Percentiles rank a stretch among this genome's conserved stretches.
Conservation (phyloP, 1,140 invertebrate species). For the Platyscapa corneri region DNA sequence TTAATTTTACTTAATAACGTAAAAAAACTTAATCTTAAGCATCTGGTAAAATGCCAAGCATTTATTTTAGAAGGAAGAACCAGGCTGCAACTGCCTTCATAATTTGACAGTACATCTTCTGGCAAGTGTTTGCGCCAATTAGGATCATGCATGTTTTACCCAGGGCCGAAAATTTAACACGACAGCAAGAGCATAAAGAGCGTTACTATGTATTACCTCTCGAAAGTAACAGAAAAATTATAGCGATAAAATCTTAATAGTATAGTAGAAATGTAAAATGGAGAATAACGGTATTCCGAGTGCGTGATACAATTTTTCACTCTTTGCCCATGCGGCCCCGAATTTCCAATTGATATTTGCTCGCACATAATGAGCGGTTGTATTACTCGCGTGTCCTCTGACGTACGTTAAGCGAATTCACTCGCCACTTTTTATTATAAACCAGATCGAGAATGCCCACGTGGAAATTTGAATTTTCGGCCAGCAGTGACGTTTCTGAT, state of each 20-base stretch:
- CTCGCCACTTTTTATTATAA: not conserved
- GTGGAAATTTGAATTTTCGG: too few relatives aligned
- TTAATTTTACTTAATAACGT: constrained; percentile 25
- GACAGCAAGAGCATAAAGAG: constrained; percentile 41
- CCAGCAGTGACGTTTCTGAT: too few relatives aligned
- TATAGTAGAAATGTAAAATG: not conserved
- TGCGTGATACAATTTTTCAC: not conserved
- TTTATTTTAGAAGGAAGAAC: constrained; percentile 59
- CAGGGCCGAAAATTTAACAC: constrained; percentile 44
- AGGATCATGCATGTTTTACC: constrained; percentile 72
- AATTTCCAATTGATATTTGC: not conserved
- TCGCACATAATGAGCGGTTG: not conserved
- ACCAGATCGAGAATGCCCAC: too few relatives aligned
- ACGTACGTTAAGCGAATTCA: not conserved
- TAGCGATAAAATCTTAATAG: constrained; percentile 28
- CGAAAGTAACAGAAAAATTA: constrained; percentile 26
- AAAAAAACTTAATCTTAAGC: constrained; percentile 38
- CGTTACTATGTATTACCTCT: not conserved
- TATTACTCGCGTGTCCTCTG: not conserved
- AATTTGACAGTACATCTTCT: constrained; percentile 36
- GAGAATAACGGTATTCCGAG: not conserved
- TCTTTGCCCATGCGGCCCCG: not conserved
- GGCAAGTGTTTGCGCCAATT: constrained; percentile 70
- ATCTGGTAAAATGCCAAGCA: constrained; percentile 17
- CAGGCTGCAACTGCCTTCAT: constrained; percentile 55